Percentiles rank a stretch among this genome's conserved stretches.
Evolutionary conservation across 2,888 invertebrate species (phyloP).

Genomic region (Taphrorychus bicolor): DNA sequence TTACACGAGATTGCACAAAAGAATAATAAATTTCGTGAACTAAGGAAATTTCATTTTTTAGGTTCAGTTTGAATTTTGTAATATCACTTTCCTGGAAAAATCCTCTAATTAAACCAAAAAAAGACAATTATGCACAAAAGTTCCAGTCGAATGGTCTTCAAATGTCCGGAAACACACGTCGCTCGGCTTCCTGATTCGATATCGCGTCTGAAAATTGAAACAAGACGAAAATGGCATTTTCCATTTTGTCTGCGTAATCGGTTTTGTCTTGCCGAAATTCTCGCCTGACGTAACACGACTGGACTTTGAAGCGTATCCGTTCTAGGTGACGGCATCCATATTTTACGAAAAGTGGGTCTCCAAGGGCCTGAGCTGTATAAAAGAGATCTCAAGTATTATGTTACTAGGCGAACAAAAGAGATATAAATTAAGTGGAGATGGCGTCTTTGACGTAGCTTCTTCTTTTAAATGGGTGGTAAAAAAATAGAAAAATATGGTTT

Average conservation of each 20-base stretch:
- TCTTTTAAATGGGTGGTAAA: no score
- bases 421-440: no score
- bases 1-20: not conserved
- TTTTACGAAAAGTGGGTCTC: not conserved
- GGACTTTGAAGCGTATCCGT: not conserved
- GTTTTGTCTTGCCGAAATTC: not conserved
- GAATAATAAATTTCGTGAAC: slow-evolving; percentile 11
- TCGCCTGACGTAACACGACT: slow-evolving; percentile 2
- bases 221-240: not conserved
- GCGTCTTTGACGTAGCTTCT: no score
- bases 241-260: not conserved
- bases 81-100: not conserved
- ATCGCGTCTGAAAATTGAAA: not conserved
- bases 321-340: slow-evolving; percentile 3
- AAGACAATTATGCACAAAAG: not conserved
- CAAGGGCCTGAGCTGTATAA: not conserved
- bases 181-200: not conserved
- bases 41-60: no score
- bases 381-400: no score
- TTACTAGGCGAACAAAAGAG: no score
- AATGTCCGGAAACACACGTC: not conserved
- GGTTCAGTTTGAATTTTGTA: not conserved
- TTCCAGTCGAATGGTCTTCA: not conserved
- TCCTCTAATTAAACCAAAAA: not conserved
- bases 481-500: no score